A percentile compares a stretch with the other conserved stretches of the same genome.
Evolutionary conservation across 2,888 invertebrate species (phyloP).

Genomic region (Arrhopalites spinosus): DNA sequence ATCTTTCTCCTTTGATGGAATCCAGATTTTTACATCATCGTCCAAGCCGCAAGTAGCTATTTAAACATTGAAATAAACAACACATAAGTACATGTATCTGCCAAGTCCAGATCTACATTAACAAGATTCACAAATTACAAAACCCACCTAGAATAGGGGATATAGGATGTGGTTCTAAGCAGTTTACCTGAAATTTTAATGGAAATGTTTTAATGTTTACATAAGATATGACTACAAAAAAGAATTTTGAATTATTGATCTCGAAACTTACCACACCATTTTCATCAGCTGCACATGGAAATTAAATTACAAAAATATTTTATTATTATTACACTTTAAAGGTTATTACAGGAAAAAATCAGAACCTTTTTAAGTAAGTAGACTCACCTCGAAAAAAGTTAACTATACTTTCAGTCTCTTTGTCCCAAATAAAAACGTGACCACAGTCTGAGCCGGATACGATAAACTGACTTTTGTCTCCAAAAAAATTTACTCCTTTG

Average conservation of each 20-base stretch:
- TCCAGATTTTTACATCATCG: slow-evolving; percentile 84
- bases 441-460: slow-evolving; percentile 95
- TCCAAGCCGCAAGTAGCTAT: slow-evolving; percentile 87
- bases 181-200: slow-evolving; percentile 73
- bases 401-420: slow-evolving; percentile 82
- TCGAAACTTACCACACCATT: slow-evolving; percentile 76
- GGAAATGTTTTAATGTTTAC: not conserved
- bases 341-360: too few relatives aligned
- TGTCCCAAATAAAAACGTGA: slow-evolving; percentile 86
- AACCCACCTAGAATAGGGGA: slow-evolving; percentile 20
- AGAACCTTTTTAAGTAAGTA: too few relatives aligned
- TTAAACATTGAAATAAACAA: not conserved
- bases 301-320: too few relatives aligned
- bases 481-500: slow-evolving; percentile 93
- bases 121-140: too few relatives aligned
- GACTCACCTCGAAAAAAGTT: slow-evolving; percentile 82
- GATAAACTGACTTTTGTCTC: slow-evolving; percentile 85
- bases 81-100: not conserved
- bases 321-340: too few relatives aligned
- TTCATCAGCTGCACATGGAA: slow-evolving; percentile 68
- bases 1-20: slow-evolving; percentile 70
- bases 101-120: too few relatives aligned
- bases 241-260: not conserved
- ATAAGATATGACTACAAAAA: not conserved
- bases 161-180: slow-evolving; percentile 84